Percentiles rank a stretch among this genome's conserved stretches.
These are phyloP conservation scores for Plagiodera versicolora DNA, from an alignment of 2,888 invertebrate species.

Conservation along the genomic window DNA sequence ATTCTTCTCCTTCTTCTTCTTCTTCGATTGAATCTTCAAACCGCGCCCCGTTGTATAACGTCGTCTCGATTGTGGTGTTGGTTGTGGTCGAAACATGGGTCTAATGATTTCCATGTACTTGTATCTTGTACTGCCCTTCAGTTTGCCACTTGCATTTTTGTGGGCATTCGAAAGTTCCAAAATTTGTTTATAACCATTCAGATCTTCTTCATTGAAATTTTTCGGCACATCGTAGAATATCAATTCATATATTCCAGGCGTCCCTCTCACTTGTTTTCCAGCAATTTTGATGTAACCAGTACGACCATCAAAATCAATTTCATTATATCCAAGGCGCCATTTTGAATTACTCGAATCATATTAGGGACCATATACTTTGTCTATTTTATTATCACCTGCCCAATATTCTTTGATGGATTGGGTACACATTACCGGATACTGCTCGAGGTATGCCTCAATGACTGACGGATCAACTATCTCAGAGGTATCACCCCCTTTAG, in stretches of 20 bases:
- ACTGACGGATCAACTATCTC: too few species aligned
- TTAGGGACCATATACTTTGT: too few species aligned
- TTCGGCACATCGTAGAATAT: too few species aligned
- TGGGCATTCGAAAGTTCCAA: not conserved
- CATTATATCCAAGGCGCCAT: not conserved
- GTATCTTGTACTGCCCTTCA: not conserved
- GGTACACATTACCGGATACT: too few species aligned
- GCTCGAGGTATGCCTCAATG: too few species aligned
- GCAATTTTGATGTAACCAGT: not conserved
- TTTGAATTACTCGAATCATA: too few species aligned
- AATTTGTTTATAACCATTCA: not conserved
- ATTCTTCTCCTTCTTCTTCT: not conserved
- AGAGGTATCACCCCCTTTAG: too few species aligned
- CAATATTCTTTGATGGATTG: too few species aligned
- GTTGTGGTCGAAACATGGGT: not conserved
- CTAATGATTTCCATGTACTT: slow-evolving; percentile 2
- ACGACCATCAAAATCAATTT: not conserved
- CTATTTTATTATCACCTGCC: too few species aligned
- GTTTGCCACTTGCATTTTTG: not conserved
- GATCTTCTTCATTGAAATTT: too few species aligned
- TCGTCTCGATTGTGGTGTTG: not conserved
- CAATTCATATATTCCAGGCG: slow-evolving; percentile 1
- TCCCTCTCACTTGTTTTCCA: not conserved
- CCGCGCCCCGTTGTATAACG: not conserved
- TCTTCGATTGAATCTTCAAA: not conserved